Base-by-base conservation (phyloP, 30 jellyfish, hydroid and myxozoan genomes). In the Aurelia coerulea region DNA sequence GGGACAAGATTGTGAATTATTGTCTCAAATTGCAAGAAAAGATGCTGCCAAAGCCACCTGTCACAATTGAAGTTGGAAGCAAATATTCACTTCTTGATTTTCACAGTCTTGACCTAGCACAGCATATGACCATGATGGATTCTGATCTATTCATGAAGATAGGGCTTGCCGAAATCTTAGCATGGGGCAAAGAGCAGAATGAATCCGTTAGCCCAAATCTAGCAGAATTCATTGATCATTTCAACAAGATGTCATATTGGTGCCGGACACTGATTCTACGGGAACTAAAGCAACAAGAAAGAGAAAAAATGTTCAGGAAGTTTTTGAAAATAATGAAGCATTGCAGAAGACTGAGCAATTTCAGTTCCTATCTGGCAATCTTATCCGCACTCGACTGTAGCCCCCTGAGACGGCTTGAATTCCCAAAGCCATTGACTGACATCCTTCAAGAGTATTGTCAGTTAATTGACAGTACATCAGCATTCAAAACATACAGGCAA, bases 141-240 rank as follows among this genome's bases (percentile, higher is more conserved):
- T 88, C 97, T 18, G 97, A 95, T 74, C 81, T 91, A 83, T 95
- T 95, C 83, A 29, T 85, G 84, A 95, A 95, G 69, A 95, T 95
- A 50, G 99, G 95, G 49, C 85, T 95, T 54, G 98, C 99, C 2
- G 99, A 95, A 81, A 85, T 95, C 34, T 77, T 95, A 17, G 97
- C 98, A 13, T 95, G 99, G 99, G 99, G 99, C 29, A 95, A 95
- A 73, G 99, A 95, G 77, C 99, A 95, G 60, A 95, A 97, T 76
- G 99, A 95, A 72, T 58, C 78, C 5, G 85, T 95, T 13, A 84
- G 99, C 69, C 99, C 99, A 54, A 95, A 95, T 78, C 91, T 95
- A 1, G 90, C 98, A 33, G 95, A 92, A 74, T 95, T 95, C 71
- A 95, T 95, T 69, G 97, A 76, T 39, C 99, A 95, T 68, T 95